These are phyloP conservation scores for Illadopsis cleaveri DNA, from an alignment of 2,113 vertebrate species.

Conservation along the genomic window DNA sequence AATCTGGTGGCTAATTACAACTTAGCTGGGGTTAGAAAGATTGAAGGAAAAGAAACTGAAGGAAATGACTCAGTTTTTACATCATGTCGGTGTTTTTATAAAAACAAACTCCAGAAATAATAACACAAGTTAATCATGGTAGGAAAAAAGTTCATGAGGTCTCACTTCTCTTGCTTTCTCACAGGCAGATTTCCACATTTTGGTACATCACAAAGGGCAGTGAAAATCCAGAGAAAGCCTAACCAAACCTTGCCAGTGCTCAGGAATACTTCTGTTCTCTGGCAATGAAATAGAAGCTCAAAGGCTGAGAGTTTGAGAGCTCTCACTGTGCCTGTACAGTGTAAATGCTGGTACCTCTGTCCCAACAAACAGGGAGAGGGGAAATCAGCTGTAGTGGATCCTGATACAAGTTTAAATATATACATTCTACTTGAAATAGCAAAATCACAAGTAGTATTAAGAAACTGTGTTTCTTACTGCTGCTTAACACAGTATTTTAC, in stretches of 20 bases:
- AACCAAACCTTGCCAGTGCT: background rate
- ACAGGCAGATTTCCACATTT: background rate
- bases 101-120: background rate
- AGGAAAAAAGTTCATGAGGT: background rate
- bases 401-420: background rate
- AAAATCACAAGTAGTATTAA: background rate
- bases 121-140: background rate
- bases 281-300: background rate
- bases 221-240: background rate
- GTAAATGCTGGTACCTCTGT: background rate
- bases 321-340: background rate
- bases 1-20: background rate
- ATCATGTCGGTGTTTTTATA: background rate
- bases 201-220: background rate
- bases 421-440: background rate
- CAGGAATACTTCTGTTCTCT: background rate
- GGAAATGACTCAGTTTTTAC: conserved; percentile 8
- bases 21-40: background rate
- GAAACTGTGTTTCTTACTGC: background rate
- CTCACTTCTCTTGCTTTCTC: background rate
- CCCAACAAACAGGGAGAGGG: background rate
- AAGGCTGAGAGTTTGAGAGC: background rate
- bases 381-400: background rate
- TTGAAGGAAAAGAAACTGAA: background rate
- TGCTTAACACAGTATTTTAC: background rate